Percentiles rank a stretch among this genome's conserved stretches.
These are phyloP conservation scores for Poeciliopsis infans DNA, from an alignment of 2,797 vertebrate genomes.

Conservation along the genomic window DNA sequence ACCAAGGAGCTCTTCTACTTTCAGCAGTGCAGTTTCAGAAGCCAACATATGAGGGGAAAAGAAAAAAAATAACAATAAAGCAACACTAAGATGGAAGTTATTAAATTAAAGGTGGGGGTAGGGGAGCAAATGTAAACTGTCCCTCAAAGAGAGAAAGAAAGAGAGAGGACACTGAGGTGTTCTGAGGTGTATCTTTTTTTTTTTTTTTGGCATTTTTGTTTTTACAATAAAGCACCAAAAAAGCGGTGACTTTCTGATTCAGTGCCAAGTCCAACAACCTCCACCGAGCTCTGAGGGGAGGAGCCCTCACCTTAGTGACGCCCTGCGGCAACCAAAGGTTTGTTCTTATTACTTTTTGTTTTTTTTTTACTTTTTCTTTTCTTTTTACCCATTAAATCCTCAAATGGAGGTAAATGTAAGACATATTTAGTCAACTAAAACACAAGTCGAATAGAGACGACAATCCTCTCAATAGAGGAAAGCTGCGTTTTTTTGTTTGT, in stretches of 20 bases:
- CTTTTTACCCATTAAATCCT: constrained; percentile 44
- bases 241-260: constrained; percentile 64
- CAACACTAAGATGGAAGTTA: constrained; percentile 54
- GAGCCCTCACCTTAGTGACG: constrained; percentile 46
- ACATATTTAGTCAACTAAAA: constrained; percentile 72
- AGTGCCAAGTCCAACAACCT: constrained; percentile 67
- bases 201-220: constrained; percentile 67
- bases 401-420: constrained; percentile 64
- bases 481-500: constrained; percentile 42
- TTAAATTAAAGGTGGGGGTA: constrained; percentile 64
- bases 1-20: constrained; percentile 53
- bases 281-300: constrained; percentile 36
- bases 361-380: neutral
- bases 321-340: constrained; percentile 55
- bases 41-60: constrained; percentile 45
- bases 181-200: constrained; percentile 56
- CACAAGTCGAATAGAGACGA: constrained; percentile 65
- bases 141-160: constrained; percentile 48
- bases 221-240: constrained; percentile 56
- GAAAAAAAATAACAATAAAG: constrained; percentile 39
- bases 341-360: constrained; percentile 49
- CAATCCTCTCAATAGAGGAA: constrained; percentile 56
- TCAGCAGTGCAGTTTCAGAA: constrained; percentile 72
- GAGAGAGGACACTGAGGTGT: constrained; percentile 74
- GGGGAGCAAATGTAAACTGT: constrained; percentile 70